phyloP scores from a whole-genome alignment of 2,113 vertebrate genomes.

The Syngnathus scovelli region DNA sequence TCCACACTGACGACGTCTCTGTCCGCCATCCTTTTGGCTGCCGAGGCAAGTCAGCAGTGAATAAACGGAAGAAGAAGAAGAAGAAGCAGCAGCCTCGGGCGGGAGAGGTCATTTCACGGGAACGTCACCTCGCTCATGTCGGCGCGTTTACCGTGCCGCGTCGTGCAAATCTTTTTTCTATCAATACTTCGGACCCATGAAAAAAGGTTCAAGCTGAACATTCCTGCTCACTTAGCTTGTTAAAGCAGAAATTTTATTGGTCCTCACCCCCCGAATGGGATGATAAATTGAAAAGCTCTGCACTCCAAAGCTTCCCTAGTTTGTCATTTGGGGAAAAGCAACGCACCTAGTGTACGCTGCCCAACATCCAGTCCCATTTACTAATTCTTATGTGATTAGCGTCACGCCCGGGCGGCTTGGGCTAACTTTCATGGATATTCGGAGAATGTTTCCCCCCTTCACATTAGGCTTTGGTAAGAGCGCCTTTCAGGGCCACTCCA shows the following conservation, averaged over 20 bases:
- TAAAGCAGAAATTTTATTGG: slow-evolving; percentile 21
- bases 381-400: slow-evolving; percentile 57
- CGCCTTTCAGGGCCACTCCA: slow-evolving; percentile 65
- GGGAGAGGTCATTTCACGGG: neutral
- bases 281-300: slow-evolving; percentile 43
- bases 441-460: slow-evolving; percentile 52
- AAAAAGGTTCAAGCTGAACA: slow-evolving; percentile 2
- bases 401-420: slow-evolving; percentile 56
- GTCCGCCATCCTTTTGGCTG: slow-evolving; percentile 27
- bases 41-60: slow-evolving; percentile 14
- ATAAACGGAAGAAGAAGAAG: slow-evolving; percentile 11
- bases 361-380: slow-evolving; percentile 37
- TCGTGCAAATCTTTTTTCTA: neutral
- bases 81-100: slow-evolving; percentile 21
- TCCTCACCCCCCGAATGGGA: slow-evolving; percentile 23
- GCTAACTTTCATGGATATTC: slow-evolving; percentile 59
- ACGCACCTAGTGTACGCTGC: slow-evolving; percentile 6
- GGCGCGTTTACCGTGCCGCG: neutral
- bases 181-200: neutral
- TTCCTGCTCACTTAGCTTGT: slow-evolving; percentile 3
- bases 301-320: slow-evolving; percentile 28
- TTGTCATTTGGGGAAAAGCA: slow-evolving; percentile 42
- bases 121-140: slow-evolving; percentile 18
- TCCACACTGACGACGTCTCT: slow-evolving; percentile 52
- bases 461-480: slow-evolving; percentile 64